These are phyloP conservation scores for Platycheirus rosarum DNA, from an alignment of 2,888 invertebrate genomes.

Conservation along the genomic window DNA sequence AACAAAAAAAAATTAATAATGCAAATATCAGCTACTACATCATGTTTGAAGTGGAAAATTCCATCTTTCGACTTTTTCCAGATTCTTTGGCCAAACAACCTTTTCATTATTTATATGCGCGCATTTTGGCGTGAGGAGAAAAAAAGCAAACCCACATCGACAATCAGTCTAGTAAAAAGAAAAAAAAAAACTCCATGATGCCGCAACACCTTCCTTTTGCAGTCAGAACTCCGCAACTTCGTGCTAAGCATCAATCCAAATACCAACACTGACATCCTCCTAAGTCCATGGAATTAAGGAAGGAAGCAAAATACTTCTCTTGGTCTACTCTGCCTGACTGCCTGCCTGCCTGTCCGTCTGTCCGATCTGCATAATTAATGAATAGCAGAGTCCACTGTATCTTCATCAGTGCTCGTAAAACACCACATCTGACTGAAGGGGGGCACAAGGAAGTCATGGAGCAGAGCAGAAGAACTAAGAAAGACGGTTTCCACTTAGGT, in stretches of 20 bases:
- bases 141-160: not conserved
- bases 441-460: not conserved
- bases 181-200: conserved; percentile 31
- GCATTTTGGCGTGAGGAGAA: conserved; percentile 4
- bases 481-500: conserved; percentile 56
- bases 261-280: conserved; percentile 41
- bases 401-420: conserved; percentile 64
- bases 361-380: conserved; percentile 72
- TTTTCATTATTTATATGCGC: not conserved
- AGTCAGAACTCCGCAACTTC: conserved; percentile 20
- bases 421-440: not conserved
- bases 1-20: conserved; percentile 25
- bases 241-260: conserved; percentile 60
- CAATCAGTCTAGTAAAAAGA: not conserved
- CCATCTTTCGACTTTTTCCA: not conserved
- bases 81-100: not conserved
- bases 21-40: conserved; percentile 20
- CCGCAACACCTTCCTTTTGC: conserved; percentile 54
- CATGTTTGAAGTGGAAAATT: not conserved
- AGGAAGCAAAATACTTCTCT: conserved; percentile 41
- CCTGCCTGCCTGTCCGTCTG: conserved; percentile 27
- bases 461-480: conserved; percentile 1
- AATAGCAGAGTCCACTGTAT: conserved; percentile 67
- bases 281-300: conserved; percentile 24
- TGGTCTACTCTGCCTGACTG: conserved; percentile 24